These are phyloP conservation scores for Eriosoma lanigerum DNA, from an alignment of 1,140 invertebrate genomes.

Conservation along the genomic window DNA sequence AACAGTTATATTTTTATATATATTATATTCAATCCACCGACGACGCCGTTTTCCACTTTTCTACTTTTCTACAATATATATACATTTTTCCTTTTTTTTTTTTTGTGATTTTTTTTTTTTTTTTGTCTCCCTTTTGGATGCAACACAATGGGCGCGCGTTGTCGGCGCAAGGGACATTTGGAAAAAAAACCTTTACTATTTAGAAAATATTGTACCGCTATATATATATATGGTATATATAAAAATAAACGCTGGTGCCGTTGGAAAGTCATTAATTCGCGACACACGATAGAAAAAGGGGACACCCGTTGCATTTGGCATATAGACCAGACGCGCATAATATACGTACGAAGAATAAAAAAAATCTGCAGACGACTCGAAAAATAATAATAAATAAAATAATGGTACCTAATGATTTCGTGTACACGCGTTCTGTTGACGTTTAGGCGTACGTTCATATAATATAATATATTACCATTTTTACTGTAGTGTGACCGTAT, in stretches of 20 bases:
- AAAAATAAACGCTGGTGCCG: background rate
- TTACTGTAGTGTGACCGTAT: too few relatives aligned
- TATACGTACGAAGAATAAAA: too few relatives aligned
- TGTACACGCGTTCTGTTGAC: background rate
- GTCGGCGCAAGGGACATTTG: slow-evolving; percentile 14
- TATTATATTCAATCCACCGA: background rate
- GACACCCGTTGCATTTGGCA: slow-evolving; percentile 36
- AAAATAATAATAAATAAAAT: background rate
- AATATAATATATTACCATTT: too few relatives aligned
- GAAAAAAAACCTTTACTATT: slow-evolving; percentile 3
- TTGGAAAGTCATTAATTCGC: slow-evolving; percentile 45
- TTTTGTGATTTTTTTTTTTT: background rate
- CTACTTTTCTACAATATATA: slow-evolving; percentile 15
- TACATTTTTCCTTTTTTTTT: slow-evolving; percentile 12
- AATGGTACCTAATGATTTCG: background rate
- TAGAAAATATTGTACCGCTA: slow-evolving; percentile 33
- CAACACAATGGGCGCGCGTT: slow-evolving; percentile 31
- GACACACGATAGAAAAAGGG: background rate
- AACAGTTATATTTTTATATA: slow-evolving; percentile 15
- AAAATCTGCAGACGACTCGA: background rate
- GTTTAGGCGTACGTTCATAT: background rate
- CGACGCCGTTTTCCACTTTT: slow-evolving; percentile 33
- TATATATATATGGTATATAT: too few relatives aligned
- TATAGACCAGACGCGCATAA: background rate
- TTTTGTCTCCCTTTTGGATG: background rate